Percentiles rank a stretch among this genome's conserved stretches.
Conservation (phyloP, 2,113 vertebrate species). For the Pithys albifrons region DNA sequence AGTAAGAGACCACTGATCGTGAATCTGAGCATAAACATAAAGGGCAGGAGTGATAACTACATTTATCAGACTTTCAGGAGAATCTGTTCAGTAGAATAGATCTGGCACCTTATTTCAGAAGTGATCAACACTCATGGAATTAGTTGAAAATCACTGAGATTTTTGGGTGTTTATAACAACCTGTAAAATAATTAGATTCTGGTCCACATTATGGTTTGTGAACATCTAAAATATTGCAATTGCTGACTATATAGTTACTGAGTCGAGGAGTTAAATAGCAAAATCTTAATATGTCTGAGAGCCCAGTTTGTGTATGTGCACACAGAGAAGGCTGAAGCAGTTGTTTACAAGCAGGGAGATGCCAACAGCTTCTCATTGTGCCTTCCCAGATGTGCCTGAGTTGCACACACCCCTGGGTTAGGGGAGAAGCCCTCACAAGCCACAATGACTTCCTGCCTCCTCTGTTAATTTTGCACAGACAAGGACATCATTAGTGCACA, state of each 20-base stretch:
- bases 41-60: constrained; percentile 58
- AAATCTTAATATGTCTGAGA: not conserved
- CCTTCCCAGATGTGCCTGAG: not conserved
- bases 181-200: not conserved
- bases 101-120: constrained; percentile 13
- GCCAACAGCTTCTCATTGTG: not conserved
- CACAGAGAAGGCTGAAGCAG: not conserved
- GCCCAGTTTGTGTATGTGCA: accelerated
- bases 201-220: not conserved
- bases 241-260: not conserved
- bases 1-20: not conserved
- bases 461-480: not conserved
- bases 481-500: accelerated
- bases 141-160: not conserved
- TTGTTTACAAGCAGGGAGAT: not conserved
- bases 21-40: constrained; percentile 13
- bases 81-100: not conserved
- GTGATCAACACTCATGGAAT: not conserved
- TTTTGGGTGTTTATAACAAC: not conserved
- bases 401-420: not conserved
- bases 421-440: not conserved
- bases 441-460: not conserved
- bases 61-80: constrained; percentile 43
- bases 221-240: not conserved
- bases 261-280: not conserved